Base-by-base conservation (phyloP, 1,140 invertebrate species). In the Drosophila kanapiae region DNA sequence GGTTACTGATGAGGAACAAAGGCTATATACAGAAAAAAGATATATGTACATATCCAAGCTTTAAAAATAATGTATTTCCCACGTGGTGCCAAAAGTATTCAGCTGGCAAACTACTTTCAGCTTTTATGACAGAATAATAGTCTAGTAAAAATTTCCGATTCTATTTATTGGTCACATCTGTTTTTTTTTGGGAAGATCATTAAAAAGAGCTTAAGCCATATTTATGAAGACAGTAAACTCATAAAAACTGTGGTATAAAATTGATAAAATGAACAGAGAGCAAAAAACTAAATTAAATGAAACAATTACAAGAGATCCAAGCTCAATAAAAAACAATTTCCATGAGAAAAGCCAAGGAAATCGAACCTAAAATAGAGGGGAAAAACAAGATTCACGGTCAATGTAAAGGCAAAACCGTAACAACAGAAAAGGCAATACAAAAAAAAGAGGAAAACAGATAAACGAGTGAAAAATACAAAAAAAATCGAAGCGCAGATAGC, bases 301-400 rank as follows among this genome's bases (percentile, higher is more conserved):
- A 80, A 75, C 68, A 78, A 82, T 82, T 78, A 78, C 80, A 54
- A 59, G 54, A 49, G 47, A 53, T 23, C n/a, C 49, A 53, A 14
- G 37, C 54, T 33, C 29, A 61, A 68, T 42, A 79, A 72, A 45
- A 69, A 35, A 7, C 62, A 58, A 86, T 88, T 83, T 88, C 47
- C 61, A 62, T 75, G 64, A 57, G 16, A 11, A 23, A 67, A 48
- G 49, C 57, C 16, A 35, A 58, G 53, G 35, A 47, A 33, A 63
- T 45, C 58, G 42, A 72, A 80, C 29, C 51, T 74, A 74, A 37
- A 42, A 6, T 18, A 18, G 10, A 58, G 35, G 75, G 45, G 64
- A 63, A 64, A 23, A 71, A 60, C 40, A 51, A 85, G 18, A 85
- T 90, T 90, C 85, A 91, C 81, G 85, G 85, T 90, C 85, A 90